These are phyloP conservation scores for Drosophila sturtevanti DNA, from an alignment of 1,140 invertebrate genomes.

Conservation along the genomic window DNA sequence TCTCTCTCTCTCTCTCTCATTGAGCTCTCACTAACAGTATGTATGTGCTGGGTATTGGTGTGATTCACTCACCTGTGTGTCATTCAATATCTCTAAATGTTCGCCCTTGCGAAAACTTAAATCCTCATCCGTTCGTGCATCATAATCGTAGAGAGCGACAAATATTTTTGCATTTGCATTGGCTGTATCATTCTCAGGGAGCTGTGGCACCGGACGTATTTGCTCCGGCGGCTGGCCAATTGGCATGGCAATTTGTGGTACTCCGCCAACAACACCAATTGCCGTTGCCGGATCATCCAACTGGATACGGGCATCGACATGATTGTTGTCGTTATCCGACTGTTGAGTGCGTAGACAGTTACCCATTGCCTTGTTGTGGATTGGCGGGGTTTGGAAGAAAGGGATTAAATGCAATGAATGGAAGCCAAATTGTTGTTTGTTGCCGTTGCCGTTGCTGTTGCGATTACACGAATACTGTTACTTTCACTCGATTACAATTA, in stretches of 20 bases:
- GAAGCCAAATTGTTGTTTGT: slow-evolving; percentile 53
- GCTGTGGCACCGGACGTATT: slow-evolving; percentile 83
- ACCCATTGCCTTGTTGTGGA: slow-evolving; percentile 59
- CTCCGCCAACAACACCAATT: slow-evolving; percentile 61
- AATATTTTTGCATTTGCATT: slow-evolving; percentile 93
- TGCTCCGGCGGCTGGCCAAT: slow-evolving; percentile 77
- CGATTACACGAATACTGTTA: slow-evolving; percentile 60
- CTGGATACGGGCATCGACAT: slow-evolving; percentile 62
- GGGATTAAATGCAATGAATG: slow-evolving; percentile 73
- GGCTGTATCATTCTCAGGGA: slow-evolving; percentile 86
- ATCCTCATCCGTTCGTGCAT: slow-evolving; percentile 99
- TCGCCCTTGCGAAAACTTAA: slow-evolving; percentile 99
- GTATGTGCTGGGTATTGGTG: slow-evolving; percentile 13
- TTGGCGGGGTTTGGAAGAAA: neutral
- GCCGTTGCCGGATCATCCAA: slow-evolving; percentile 64
- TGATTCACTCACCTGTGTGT: slow-evolving; percentile 89
- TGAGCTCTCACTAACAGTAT: neutral
- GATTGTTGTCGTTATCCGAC: slow-evolving; percentile 69
- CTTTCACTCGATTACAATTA: slow-evolving; percentile 69
- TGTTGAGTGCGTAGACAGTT: slow-evolving; percentile 82
- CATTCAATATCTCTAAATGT: slow-evolving; percentile 98
- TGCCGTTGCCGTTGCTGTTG: slow-evolving; percentile 22
- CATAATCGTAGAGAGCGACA: slow-evolving; percentile 99
- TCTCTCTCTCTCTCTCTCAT: slow-evolving; percentile 6
- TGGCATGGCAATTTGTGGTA: slow-evolving; percentile 66